These are phyloP conservation scores for Rhegmatorhina hoffmannsi DNA, from an alignment of 2,113 vertebrate species.

Conservation along the genomic window DNA sequence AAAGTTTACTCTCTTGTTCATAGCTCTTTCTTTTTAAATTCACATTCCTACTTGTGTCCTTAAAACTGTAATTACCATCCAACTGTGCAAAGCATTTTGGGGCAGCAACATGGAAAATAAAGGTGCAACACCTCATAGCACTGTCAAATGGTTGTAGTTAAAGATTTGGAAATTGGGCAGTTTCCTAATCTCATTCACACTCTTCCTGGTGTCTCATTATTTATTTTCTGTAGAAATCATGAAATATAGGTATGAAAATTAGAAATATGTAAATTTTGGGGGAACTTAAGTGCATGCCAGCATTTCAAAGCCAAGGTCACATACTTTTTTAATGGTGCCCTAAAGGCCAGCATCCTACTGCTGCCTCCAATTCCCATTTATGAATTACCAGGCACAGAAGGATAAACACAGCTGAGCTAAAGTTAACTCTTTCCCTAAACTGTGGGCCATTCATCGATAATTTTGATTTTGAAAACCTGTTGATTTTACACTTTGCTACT, in stretches of 20 bases:
- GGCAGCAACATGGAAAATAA: not conserved
- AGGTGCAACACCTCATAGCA: not conserved
- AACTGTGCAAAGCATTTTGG: not conserved
- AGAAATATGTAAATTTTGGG: not conserved
- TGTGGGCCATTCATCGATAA: not conserved
- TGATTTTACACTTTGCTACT: not conserved
- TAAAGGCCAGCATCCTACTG: not conserved
- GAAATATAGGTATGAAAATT: not conserved
- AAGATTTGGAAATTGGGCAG: not conserved
- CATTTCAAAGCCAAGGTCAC: not conserved
- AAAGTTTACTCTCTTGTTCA: not conserved
- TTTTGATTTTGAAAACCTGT: not conserved
- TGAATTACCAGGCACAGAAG: not conserved
- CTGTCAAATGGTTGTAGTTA: not conserved
- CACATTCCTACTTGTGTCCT: not conserved
- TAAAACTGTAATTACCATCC: not conserved
- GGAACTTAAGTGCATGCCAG: not conserved
- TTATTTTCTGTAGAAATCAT: not conserved
- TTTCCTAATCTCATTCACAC: not conserved
- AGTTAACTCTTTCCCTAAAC: not conserved
- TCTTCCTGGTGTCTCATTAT: not conserved
- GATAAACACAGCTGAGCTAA: not conserved
- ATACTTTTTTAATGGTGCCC: not conserved
- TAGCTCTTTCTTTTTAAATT: not conserved
- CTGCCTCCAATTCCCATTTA: not conserved